phyloP scores from a whole-genome alignment of 2,888 invertebrate species.

The Euplagia quadripunctaria region DNA sequence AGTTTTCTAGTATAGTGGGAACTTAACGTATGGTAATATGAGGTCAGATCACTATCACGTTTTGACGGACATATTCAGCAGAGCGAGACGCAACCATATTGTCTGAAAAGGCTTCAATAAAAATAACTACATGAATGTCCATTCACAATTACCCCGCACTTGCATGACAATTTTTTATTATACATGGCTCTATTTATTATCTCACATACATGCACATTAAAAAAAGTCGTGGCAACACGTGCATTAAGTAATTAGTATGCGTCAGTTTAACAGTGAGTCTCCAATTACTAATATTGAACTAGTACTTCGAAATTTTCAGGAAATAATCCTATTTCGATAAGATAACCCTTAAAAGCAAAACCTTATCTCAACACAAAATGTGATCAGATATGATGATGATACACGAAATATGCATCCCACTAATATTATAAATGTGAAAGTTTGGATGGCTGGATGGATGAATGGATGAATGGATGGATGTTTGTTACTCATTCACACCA shows the following conservation, averaged over 20 bases:
- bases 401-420: too few relatives aligned
- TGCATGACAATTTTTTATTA: background rate
- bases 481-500: too few relatives aligned
- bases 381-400: too few relatives aligned
- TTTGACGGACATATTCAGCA: conserved; percentile 41
- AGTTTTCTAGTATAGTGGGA: conserved; percentile 2
- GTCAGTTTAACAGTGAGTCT: background rate
- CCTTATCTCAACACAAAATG: too few relatives aligned
- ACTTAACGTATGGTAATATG: conserved; percentile 26
- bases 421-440: too few relatives aligned
- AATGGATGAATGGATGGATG: too few relatives aligned
- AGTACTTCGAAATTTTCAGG: too few relatives aligned
- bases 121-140: conserved; percentile 25
- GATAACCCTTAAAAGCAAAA: too few relatives aligned
- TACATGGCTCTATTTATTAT: background rate
- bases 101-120: conserved; percentile 35
- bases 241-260: background rate
- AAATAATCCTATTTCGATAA: too few relatives aligned
- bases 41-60: conserved; percentile 49
- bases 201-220: background rate
- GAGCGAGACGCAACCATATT: conserved; percentile 39
- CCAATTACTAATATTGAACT: background rate
- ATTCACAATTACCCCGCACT: conserved; percentile 30
- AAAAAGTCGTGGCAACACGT: conserved; percentile 2
- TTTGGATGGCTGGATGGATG: too few relatives aligned